Conservation (phyloP, 2,113 vertebrate species). For the Carettochelys insculpta region DNA sequence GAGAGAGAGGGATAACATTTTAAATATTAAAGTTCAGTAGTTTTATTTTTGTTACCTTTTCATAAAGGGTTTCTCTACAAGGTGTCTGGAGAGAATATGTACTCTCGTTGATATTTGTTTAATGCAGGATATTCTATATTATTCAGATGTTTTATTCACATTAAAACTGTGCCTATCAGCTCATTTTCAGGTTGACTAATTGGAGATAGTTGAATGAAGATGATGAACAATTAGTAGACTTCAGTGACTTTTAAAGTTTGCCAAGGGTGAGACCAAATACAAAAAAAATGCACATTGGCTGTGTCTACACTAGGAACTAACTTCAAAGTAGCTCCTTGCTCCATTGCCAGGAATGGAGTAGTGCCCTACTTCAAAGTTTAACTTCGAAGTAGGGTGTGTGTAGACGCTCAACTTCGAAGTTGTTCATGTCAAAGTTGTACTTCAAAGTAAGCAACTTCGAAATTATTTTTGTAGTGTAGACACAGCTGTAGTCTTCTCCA, state of each 20-base stretch:
- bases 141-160: conserved; percentile 69
- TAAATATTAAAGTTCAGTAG: conserved; percentile 70
- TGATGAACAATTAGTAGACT: conserved; percentile 42
- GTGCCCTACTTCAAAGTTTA: too few relatives aligned
- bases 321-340: too few relatives aligned
- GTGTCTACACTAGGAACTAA: too few relatives aligned
- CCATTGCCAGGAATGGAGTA: too few relatives aligned
- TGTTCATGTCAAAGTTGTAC: too few relatives aligned
- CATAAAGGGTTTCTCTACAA: conserved; percentile 65
- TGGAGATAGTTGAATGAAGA: conserved; percentile 45
- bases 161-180: conserved; percentile 63
- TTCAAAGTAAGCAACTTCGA: too few relatives aligned
- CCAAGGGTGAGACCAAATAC: conserved; percentile 18
- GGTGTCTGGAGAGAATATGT: conserved; percentile 55
- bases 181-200: conserved; percentile 62
- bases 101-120: conserved; percentile 75
- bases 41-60: conserved; percentile 63
- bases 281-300: fast-evolving
- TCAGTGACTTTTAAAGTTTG: conserved; percentile 17
- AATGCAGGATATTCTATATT: conserved; percentile 68
- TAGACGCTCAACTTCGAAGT: too few relatives aligned
- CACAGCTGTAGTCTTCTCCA: too few relatives aligned
- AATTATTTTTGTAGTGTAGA: too few relatives aligned
- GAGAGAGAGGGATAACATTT: conserved; percentile 49
- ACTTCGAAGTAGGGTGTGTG: too few relatives aligned